phyloP scores from a whole-genome alignment of 2,797 vertebrate genomes.

The Trachops cirrhosus region DNA sequence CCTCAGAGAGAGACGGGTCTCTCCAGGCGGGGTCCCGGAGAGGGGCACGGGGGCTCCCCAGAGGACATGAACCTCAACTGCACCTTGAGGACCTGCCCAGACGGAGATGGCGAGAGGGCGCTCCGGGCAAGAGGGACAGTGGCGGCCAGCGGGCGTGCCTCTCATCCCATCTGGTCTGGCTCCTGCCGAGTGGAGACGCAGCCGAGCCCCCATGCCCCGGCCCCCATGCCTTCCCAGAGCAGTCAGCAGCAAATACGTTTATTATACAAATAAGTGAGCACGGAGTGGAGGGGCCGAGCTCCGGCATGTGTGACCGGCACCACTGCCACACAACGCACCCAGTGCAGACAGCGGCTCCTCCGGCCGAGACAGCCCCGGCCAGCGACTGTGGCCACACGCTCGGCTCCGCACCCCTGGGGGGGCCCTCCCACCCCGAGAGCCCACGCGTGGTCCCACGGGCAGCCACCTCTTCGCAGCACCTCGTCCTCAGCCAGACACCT shows the following conservation, averaged over 20 bases:
- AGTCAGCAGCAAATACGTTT: neutral
- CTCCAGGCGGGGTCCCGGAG: accelerated
- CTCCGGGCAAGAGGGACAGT: neutral
- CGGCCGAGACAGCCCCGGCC: accelerated
- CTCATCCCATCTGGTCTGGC: neutral
- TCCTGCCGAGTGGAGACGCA: neutral
- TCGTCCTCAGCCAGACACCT: neutral
- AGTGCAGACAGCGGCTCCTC: neutral
- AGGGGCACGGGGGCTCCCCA: neutral
- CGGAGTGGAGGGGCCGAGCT: neutral
- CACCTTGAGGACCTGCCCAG: accelerated
- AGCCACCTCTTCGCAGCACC: accelerated
- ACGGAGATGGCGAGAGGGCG: accelerated
- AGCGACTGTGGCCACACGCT: accelerated
- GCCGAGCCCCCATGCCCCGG: neutral
- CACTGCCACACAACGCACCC: accelerated
- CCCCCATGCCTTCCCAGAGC: neutral
- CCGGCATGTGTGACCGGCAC: neutral
- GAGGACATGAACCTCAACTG: neutral
- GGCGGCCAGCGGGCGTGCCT: neutral
- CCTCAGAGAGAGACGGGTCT: neutral
- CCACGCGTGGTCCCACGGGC: accelerated
- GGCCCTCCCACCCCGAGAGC: neutral
- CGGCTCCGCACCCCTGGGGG: neutral
- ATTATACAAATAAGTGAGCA: neutral